A percentile compares a stretch with the other conserved stretches of the same genome.
Evolutionary conservation across 2,888 invertebrate species (phyloP).

Genomic region (Melanotus villosus): DNA sequence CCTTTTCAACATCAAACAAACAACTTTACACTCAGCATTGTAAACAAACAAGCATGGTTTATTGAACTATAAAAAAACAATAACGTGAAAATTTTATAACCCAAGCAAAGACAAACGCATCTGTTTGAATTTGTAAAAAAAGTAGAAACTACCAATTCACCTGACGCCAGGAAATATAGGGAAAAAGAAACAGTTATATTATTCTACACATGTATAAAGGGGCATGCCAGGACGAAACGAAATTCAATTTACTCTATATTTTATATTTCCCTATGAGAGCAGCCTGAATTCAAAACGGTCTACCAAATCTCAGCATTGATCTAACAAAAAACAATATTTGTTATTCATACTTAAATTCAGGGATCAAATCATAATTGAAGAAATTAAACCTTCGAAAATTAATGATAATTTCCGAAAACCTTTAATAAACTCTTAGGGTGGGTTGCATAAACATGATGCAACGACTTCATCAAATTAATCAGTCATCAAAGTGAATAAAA

Average conservation of each 20-base stretch:
- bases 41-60: too few species aligned
- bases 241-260: slow-evolving; percentile 25
- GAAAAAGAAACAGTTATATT: slow-evolving; percentile 11
- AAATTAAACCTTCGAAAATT: too few species aligned
- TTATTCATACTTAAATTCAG: too few species aligned
- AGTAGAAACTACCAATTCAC: slow-evolving; percentile 5
- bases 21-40: too few species aligned
- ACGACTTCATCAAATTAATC: too few species aligned
- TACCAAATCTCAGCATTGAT: slow-evolving; percentile 6
- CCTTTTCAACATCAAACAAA: too few species aligned
- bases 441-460: too few species aligned
- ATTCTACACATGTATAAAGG: slow-evolving; percentile 22
- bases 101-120: background rate
- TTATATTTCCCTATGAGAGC: slow-evolving; percentile 20
- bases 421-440: too few species aligned
- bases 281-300: slow-evolving; percentile 14
- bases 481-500: too few species aligned
- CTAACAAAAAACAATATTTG: background rate
- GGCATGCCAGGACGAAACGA: slow-evolving; percentile 16
- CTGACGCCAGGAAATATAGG: slow-evolving; percentile 5
- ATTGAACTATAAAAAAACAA: too few species aligned
- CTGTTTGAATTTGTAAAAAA: background rate
- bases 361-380: too few species aligned
- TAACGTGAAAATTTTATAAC: background rate
- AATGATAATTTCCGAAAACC: too few species aligned